Conservation (phyloP, 2,888 invertebrate genomes). For the Athrips mouffetella region DNA sequence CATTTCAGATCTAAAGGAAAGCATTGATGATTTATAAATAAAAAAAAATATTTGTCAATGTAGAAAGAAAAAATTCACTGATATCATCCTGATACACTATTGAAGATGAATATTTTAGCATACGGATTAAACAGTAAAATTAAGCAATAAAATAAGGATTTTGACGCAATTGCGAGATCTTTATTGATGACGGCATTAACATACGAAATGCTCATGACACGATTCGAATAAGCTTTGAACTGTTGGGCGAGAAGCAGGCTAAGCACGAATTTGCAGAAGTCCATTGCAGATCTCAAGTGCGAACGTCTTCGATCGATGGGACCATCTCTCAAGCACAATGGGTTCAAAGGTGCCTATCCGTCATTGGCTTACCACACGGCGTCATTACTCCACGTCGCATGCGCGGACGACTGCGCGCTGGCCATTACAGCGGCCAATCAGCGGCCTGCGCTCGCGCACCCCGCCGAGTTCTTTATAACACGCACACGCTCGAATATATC, state of each 20-base stretch:
- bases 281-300: constrained; percentile 1
- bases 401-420: constrained; percentile 52
- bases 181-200: constrained; percentile 5
- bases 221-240: not conserved
- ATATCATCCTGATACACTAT: too few relatives aligned
- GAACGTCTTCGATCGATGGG: not conserved
- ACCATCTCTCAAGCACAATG: constrained; percentile 41
- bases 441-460: constrained; percentile 61
- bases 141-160: not conserved
- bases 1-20: too few relatives aligned
- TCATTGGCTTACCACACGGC: constrained; percentile 65
- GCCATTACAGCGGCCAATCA: constrained; percentile 67
- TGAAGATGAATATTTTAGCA: too few relatives aligned
- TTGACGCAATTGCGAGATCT: not conserved
- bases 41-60: too few relatives aligned
- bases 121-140: not conserved
- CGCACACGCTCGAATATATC: constrained; percentile 68
- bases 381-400: constrained; percentile 66
- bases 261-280: constrained; percentile 1
- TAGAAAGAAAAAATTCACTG: too few relatives aligned
- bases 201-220: constrained; percentile 2
- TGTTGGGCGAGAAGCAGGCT: not conserved
- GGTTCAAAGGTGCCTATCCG: constrained; percentile 70
- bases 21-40: too few relatives aligned
- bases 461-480: constrained; percentile 70